These are phyloP conservation scores for Cosmorhoe ocellata DNA, from an alignment of 2,888 invertebrate species.

Conservation along the genomic window DNA sequence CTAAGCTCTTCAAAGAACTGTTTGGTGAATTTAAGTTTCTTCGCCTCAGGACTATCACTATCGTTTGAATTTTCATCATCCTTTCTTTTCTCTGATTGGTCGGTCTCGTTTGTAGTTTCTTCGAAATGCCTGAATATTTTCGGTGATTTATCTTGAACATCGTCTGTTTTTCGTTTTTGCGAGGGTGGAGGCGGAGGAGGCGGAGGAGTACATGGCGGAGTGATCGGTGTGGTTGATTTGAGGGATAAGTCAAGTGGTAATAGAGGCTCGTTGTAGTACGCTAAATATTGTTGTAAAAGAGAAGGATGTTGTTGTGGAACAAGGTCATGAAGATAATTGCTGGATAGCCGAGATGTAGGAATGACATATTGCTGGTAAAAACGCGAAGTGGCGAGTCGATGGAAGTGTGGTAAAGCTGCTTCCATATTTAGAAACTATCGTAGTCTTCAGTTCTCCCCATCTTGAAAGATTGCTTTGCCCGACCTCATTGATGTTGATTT, in stretches of 20 bases:
- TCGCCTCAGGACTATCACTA: conserved; percentile 71
- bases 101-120: conserved; percentile 59
- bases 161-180: conserved; percentile 75
- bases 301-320: conserved; percentile 73
- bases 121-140: conserved; percentile 75
- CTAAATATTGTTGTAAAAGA: conserved; percentile 79
- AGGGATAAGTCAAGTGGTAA: conserved; percentile 89
- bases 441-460: conserved; percentile 30
- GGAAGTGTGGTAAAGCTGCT: conserved; percentile 71
- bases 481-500: conserved; percentile 28
- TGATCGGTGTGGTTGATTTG: conserved; percentile 87
- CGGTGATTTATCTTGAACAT: conserved; percentile 60
- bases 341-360: conserved; percentile 65
- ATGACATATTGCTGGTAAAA: conserved; percentile 74
- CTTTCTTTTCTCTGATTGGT: conserved; percentile 54
- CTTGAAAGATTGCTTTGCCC: conserved; percentile 30
- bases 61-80: conserved; percentile 69
- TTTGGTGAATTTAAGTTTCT: conserved; percentile 73
- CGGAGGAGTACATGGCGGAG: conserved; percentile 89
- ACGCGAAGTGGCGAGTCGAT: conserved; percentile 64
- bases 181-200: conserved; percentile 84
- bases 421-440: conserved; percentile 58
- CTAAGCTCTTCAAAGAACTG: conserved; percentile 73
- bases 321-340: conserved; percentile 70
- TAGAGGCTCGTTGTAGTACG: conserved; percentile 83